Base-by-base conservation (phyloP, 2,888 invertebrate species). In the Pachydiplax longipennis region DNA sequence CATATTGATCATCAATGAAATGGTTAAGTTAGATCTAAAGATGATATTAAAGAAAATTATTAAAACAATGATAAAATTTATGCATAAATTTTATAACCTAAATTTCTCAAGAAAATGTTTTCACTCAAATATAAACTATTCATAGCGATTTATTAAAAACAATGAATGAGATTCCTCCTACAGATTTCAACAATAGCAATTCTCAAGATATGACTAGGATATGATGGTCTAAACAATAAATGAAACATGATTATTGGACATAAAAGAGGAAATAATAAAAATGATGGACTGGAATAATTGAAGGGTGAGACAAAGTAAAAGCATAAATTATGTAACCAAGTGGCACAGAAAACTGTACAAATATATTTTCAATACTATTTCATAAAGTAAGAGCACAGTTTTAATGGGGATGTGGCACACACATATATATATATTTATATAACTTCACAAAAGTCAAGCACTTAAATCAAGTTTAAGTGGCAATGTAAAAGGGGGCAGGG, bases 321-420 rank as follows among this genome's bases (percentile, higher is more conserved):
- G 25, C 61, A 87, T 87, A 87, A 87, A 87, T 87, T 87, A 87
- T 61, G 61, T 87, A 35, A 87, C 37, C 31, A 61, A 61, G 13
- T 61, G 53, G 87, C 65, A 87, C 87, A 87, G 87, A 87, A 87
- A 87, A 87, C 87, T 87, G 87, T 87, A 87, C 87, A 87, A 87
- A 65, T 87, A 87, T 87, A 87, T 87, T 87, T 87, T 61, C 87
- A 87, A 61, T 40, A 65, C 87, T 87, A 87, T 61, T 58, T 61
- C 87, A 87, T 61, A 83, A 53, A 37, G 35, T 37, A 87, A 37
- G 87, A 87, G 61, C 61, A 87, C 37, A 83, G 18, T 61, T 87
- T 61, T 87, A 87, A 58, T 58, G 65, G 87, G 87, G 61, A 37
- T 87, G 87, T 65, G 37, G 37, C 87, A 87, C 87, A 87, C 87